A percentile compares a stretch with the other conserved stretches of the same genome.
Conservation (phyloP, 2,888 invertebrate species). For the Ectropis crepuscularia region DNA sequence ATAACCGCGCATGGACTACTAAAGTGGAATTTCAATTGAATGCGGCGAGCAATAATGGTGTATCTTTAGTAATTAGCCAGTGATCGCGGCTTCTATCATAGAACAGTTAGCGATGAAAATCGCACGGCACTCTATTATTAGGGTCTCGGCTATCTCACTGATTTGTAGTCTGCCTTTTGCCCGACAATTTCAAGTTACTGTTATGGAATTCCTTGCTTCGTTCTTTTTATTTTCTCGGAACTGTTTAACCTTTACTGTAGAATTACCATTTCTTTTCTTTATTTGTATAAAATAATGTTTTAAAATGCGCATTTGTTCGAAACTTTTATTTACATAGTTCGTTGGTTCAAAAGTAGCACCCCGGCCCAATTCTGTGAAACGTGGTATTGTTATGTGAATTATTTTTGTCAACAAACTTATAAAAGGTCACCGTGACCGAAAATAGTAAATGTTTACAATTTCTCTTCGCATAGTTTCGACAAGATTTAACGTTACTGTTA, state of each 20-base stretch:
- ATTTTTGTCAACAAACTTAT: conserved; percentile 30
- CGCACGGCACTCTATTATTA: conserved; percentile 69
- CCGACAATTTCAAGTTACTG: conserved; percentile 65
- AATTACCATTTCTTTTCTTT: too few species aligned
- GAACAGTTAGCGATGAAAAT: conserved; percentile 77
- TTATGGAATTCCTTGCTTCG: conserved; percentile 46
- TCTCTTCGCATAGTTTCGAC: conserved; percentile 52
- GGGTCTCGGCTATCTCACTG: conserved; percentile 59
- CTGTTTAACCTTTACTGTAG: too few species aligned
- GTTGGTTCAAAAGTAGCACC: conserved; percentile 8
- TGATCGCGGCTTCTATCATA: conserved; percentile 65
- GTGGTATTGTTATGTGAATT: conserved; percentile 30
- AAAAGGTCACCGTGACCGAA: conserved; percentile 26
- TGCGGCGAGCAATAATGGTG: conserved; percentile 49
- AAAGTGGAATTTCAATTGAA: conserved; percentile 55
- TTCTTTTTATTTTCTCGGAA: too few species aligned
- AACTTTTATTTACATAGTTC: background rate
- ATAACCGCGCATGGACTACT: conserved; percentile 39
- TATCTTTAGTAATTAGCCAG: conserved; percentile 64
- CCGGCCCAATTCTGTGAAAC: conserved; percentile 12
- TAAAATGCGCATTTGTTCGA: background rate
- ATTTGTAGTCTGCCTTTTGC: conserved; percentile 50
- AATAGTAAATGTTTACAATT: conserved; percentile 50
- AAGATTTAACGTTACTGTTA: conserved; percentile 53
- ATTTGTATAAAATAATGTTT: too few species aligned